Percentiles rank a stretch among this genome's conserved stretches.
These are phyloP conservation scores for Idaea dimidiata DNA, from an alignment of 2,888 invertebrate species.

Conservation along the genomic window DNA sequence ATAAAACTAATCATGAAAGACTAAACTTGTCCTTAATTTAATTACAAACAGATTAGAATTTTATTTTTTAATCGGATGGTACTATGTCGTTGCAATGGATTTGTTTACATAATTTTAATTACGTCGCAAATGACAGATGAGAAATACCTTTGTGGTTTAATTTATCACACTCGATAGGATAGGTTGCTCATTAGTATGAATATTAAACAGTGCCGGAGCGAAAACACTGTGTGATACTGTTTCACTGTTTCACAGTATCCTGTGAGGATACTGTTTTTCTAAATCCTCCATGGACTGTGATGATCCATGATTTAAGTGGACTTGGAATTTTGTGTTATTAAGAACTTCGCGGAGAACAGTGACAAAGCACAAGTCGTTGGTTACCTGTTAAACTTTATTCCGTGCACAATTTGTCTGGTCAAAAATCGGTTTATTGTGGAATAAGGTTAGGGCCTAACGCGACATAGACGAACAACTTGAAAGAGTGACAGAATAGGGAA, in stretches of 20 bases:
- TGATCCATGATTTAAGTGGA: constrained; percentile 2
- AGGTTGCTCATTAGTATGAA: neutral
- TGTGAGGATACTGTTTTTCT: no score
- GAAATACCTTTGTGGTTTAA: no score
- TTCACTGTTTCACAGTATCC: neutral
- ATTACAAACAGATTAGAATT: neutral
- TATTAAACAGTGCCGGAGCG: neutral
- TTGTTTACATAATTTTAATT: no score
- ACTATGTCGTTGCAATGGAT: constrained; percentile 4
- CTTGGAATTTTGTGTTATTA: no score
- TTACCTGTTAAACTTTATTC: constrained; percentile 4
- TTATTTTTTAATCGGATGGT: constrained; percentile 11
- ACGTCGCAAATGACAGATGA: no score
- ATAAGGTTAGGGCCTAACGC: constrained; percentile 12
- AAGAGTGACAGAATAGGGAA: no score
- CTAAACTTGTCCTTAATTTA: neutral
- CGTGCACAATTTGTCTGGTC: constrained; percentile 5
- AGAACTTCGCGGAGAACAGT: neutral
- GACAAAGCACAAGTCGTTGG: neutral
- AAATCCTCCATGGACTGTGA: neutral
- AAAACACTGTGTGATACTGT: neutral
- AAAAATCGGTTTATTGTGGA: constrained; percentile 5
- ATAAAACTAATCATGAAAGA: neutral
- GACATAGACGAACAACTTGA: no score
- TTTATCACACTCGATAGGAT: neutral